Percentiles rank a stretch among this genome's conserved stretches.
phyloP scores from a whole-genome alignment of 1,140 invertebrate species.

The Drosophila ananassae region DNA sequence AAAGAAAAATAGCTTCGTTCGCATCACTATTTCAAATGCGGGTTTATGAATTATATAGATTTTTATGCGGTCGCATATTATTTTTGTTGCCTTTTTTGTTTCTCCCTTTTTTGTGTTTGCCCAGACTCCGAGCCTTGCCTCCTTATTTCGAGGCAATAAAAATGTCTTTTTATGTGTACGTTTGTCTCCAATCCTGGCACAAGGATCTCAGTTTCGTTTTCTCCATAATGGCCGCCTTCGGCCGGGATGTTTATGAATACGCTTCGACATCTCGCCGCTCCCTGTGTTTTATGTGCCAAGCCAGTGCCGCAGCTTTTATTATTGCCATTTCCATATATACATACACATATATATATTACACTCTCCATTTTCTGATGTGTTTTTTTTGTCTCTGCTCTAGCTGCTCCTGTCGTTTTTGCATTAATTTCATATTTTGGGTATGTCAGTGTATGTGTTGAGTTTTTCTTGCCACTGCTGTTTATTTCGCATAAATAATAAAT shows the following conservation, averaged over 20 bases:
- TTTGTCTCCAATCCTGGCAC: slow-evolving; percentile 39
- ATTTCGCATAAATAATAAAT: slow-evolving; percentile 82
- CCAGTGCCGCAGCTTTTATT: slow-evolving; percentile 48
- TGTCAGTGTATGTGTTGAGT: slow-evolving; percentile 35
- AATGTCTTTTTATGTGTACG: slow-evolving; percentile 74
- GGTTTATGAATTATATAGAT: slow-evolving; percentile 81
- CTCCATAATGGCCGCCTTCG: slow-evolving; percentile 42
- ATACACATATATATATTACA: slow-evolving; percentile 10
- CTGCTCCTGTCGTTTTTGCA: slow-evolving; percentile 81
- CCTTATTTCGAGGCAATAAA: slow-evolving; percentile 59
- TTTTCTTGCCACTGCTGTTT: slow-evolving; percentile 72
- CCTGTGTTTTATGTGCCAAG: slow-evolving; percentile 51
- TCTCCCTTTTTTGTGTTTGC: slow-evolving; percentile 46
- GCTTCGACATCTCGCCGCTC: slow-evolving; percentile 20
- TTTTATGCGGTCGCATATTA: slow-evolving; percentile 82
- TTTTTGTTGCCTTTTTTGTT: slow-evolving; percentile 70
- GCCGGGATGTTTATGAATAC: slow-evolving; percentile 54
- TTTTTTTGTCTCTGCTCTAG: slow-evolving; percentile 30
- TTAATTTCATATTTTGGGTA: slow-evolving; percentile 78
- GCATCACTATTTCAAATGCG: slow-evolving; percentile 35
- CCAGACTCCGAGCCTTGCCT: slow-evolving; percentile 22
- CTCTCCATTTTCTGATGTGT: slow-evolving; percentile 43
- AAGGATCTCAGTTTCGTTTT: slow-evolving; percentile 48
- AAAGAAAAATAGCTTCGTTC: neutral
- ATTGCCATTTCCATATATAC: slow-evolving; percentile 47